Evolutionary conservation across 2,888 invertebrate genomes (phyloP).

Genomic region (Yponomeuta sedellus): DNA sequence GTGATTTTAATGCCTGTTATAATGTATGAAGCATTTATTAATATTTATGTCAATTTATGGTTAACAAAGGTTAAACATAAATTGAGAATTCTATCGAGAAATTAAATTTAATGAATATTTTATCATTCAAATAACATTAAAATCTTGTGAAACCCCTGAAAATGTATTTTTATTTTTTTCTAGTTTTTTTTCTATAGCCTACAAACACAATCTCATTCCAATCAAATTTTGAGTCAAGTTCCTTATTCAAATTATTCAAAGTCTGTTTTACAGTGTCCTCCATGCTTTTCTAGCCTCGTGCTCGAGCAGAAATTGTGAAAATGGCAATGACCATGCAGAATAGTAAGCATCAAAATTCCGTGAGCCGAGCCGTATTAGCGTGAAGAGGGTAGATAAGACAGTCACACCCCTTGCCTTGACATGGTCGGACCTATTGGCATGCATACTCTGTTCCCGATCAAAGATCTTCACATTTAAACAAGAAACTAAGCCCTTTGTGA

Average conservation of each 20-base stretch:
- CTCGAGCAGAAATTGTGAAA: conserved; percentile 57
- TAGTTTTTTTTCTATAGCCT: not conserved
- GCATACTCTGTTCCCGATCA: not conserved
- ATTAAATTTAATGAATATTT: too few species aligned
- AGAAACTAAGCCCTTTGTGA: too few species aligned
- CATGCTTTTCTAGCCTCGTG: conserved; percentile 25
- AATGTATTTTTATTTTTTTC: not conserved
- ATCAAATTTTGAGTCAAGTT: not conserved
- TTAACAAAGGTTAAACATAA: too few species aligned
- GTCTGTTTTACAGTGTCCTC: conserved; percentile 20
- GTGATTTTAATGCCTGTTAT: too few species aligned
- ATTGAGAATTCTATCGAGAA: too few species aligned
- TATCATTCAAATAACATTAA: too few species aligned
- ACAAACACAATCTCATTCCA: too few species aligned
- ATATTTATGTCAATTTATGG: too few species aligned
- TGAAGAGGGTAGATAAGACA: conserved; percentile 12
- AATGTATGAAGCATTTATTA: too few species aligned
- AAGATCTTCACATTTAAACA: too few species aligned
- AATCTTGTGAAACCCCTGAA: too few species aligned
- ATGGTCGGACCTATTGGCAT: not conserved
- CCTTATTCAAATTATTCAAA: not conserved
- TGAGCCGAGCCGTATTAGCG: conserved; percentile 47
- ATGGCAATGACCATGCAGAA: conserved; percentile 68
- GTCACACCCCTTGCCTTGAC: not conserved
- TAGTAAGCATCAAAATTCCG: conserved; percentile 68